phyloP scores from a whole-genome alignment of 2,888 invertebrate genomes.

The Xestia c-nigrum region DNA sequence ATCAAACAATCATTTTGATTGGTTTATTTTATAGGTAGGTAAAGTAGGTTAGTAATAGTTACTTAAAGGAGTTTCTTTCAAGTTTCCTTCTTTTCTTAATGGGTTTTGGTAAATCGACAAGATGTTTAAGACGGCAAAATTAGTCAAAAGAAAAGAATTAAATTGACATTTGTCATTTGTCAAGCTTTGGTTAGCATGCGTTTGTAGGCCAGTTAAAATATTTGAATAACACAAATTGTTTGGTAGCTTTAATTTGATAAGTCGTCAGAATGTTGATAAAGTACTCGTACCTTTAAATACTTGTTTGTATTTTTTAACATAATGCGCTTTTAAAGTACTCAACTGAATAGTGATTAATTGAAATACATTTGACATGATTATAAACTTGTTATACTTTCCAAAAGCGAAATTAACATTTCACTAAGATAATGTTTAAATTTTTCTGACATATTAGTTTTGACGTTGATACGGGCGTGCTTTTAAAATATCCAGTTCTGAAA shows the following conservation, averaged over 20 bases:
- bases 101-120: neutral
- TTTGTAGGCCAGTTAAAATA: neutral
- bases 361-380: conserved; percentile 18
- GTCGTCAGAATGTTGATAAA: neutral
- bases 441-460: conserved; percentile 6
- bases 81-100: neutral
- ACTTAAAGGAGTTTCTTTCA: neutral
- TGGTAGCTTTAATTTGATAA: neutral
- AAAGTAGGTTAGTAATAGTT: too few relatives aligned
- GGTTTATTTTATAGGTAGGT: too few relatives aligned
- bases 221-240: neutral
- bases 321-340: neutral
- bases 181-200: neutral
- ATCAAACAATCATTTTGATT: too few relatives aligned
- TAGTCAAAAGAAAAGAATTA: neutral
- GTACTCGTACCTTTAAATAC: neutral
- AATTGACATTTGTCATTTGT: neutral
- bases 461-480: neutral
- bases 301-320: neutral
- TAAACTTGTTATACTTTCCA: conserved; percentile 40
- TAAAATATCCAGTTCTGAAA: conserved; percentile 27
- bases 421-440: neutral
- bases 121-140: neutral
- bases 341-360: conserved; percentile 2
- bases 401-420: conserved; percentile 22